Percentiles rank a stretch among this genome's conserved stretches.
Evolutionary conservation across 2,888 invertebrate species (phyloP).

Genomic region (Ophion slaviceki): DNA sequence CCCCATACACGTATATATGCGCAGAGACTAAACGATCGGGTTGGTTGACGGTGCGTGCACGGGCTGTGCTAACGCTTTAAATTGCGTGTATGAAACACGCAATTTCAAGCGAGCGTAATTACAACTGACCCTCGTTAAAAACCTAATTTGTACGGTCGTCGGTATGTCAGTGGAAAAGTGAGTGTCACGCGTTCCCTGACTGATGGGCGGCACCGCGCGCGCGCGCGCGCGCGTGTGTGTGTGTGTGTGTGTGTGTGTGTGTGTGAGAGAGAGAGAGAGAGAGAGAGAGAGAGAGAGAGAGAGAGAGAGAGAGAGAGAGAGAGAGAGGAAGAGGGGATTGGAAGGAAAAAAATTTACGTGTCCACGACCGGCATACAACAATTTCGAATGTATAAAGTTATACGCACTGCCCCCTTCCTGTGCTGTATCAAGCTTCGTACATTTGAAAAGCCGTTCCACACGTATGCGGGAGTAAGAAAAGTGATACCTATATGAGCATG

Average conservation of each 20-base stretch:
- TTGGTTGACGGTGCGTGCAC: conserved; percentile 59
- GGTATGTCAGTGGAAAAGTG: conserved; percentile 56
- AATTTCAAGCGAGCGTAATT: conserved; percentile 69
- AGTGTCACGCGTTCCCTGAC: conserved; percentile 13
- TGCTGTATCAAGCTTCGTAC: neutral
- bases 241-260: conserved; percentile 1
- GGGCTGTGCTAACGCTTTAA: no score
- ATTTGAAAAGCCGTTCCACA: neutral
- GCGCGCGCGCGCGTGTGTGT: neutral
- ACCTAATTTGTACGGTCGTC: conserved; percentile 71
- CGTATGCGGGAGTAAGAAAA: conserved; percentile 30
- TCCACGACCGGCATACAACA: neutral
- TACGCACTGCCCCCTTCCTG: conserved; percentile 18
- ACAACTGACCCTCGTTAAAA: conserved; percentile 72
- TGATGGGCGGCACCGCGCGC: conserved; percentile 33
- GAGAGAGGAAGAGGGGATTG: neutral
- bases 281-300: neutral
- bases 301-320: no score
- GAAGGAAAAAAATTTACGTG: conserved; percentile 12
- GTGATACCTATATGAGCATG: conserved; percentile 52
- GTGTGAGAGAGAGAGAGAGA: neutral
- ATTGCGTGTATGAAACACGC: conserved; percentile 67
- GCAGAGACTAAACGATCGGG: conserved; percentile 7
- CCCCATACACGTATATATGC: conserved; percentile 7
- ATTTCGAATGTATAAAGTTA: conserved; percentile 25